Base-by-base conservation (phyloP, 2,888 invertebrate species). In the Nemotelus pantherinus region DNA sequence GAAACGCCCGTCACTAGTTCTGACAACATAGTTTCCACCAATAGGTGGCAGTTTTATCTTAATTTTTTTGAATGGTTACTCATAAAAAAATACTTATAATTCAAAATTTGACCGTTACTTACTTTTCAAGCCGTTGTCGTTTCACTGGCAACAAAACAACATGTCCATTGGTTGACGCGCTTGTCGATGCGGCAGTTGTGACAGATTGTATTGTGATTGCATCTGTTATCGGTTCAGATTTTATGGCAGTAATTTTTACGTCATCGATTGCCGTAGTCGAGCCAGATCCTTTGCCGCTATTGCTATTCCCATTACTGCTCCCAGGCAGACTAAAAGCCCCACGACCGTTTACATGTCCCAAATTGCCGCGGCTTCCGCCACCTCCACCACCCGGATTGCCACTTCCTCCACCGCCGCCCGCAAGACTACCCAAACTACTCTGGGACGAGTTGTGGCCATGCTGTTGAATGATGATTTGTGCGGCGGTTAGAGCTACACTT, bases 91-190 rank as follows among this genome's bases (percentile, higher is more conserved):
- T 25, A 25, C 25, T 25, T 25, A 25, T 25, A 25, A 25, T 25
- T n/a, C 25, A 25, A 25, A 25, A 25, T 25, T 25, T 25, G 25
- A 1, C 0, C 25, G 39, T 0, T 43, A 83, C 85, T 84, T 82
- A 87, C 87, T 84, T 85, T 80, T 87, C 87, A 77, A 87, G 79
- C 78, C 91, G 88, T 74, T 89, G 88, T 77, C 90, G 86, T 82
- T 91, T 91, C 80, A 87, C 88, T 77, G 86, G 85, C 78, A 85
- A 83, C 80, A 84, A 85, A n/a, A 84, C 84, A 68, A 86, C 84
- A 41, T 86, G 80, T 82, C 84, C 88, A 82, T 87, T 89, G 85
- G 84, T 87, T 83, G 83, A 87, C 82, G 81, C 81, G 78, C 80
- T 85, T 80, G 79, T 81, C 58, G 82, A 81, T 60, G 82, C 80